These are phyloP conservation scores for Uloborus plumipes DNA, from an alignment of 2,888 invertebrate genomes.

Conservation along the genomic window DNA sequence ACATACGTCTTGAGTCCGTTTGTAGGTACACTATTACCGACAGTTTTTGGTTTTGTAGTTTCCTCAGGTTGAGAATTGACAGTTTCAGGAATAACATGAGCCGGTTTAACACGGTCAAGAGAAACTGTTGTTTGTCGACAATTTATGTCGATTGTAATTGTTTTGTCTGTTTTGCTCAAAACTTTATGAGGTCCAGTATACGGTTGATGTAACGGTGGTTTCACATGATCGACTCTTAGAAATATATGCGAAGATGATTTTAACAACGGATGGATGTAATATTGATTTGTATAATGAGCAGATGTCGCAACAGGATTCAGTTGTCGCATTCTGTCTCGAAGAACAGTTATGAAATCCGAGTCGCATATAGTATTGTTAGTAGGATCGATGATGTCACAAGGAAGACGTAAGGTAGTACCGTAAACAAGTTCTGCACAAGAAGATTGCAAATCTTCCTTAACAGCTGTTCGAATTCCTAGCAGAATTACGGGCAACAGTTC, in stretches of 20 bases:
- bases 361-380: not conserved
- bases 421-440: conserved; percentile 22
- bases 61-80: no score
- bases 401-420: conserved; percentile 7
- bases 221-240: not conserved
- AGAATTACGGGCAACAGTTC: conserved; percentile 6
- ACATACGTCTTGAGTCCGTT: no score
- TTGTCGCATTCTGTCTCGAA: conserved; percentile 5
- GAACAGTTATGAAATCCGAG: not conserved
- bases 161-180: not conserved
- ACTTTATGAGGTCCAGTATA: not conserved
- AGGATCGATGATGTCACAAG: conserved; percentile 10
- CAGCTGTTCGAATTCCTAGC: conserved; percentile 18
- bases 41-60: no score
- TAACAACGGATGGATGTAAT: not conserved
- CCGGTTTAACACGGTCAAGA: not conserved
- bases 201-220: not conserved
- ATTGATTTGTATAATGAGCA: not conserved
- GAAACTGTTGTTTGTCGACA: not conserved
- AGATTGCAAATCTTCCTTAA: conserved; percentile 2
- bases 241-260: not conserved
- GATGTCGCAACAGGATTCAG: conserved; percentile 15
- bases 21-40: no score
- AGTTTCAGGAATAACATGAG: not conserved
- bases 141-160: not conserved